Evolutionary conservation across 2,888 invertebrate genomes (phyloP), one percentile per base, ranked within the genome.

Genomic region (Diaphora mendica): DNA sequence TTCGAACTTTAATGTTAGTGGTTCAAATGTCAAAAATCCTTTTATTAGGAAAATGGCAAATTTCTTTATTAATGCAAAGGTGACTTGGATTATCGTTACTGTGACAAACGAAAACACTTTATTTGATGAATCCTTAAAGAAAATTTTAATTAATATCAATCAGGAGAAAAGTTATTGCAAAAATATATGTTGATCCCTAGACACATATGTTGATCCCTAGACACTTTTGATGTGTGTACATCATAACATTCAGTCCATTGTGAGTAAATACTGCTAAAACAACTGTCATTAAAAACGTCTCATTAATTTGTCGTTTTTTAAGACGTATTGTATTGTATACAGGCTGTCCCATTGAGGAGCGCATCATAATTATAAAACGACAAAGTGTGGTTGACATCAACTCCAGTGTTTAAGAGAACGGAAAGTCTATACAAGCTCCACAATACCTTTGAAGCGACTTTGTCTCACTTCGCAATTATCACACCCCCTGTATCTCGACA

Each of bases 401-500:
- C 95, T 95, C 90, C 85, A 92, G 90, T 91, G 92, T 89, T 94
- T 92, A 94, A 95, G 95, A 88, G 92, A 84, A 92, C 92, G 94
- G 93, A 89, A 92, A 88, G 88, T 91, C 90, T 90, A 92, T 93
- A 93, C 90, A 92, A 90, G 89, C 84, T 91, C 87, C 89, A 95
- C 95, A 95, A 95, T 95, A 79, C 91, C 91, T 94, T 93, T 93
- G 94, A 93, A 87, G 87, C 89, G 91, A 95, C 94, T 95, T 95
- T 95, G 95, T 95, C 94, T 94, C 94, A 89, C 91, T 90, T 89
- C 87, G 92, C 91, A 94, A 95, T 95, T 95, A 95, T 94, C 88
- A 94, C 94, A 93, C 94, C 95, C 94, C 92, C 90, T 92, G 88
- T 91, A 90, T 91, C 88, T 89, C 86, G 79, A 85, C 90, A 82